Conservation (phyloP, 2,113 vertebrate genomes). For the Conger conger region DNA sequence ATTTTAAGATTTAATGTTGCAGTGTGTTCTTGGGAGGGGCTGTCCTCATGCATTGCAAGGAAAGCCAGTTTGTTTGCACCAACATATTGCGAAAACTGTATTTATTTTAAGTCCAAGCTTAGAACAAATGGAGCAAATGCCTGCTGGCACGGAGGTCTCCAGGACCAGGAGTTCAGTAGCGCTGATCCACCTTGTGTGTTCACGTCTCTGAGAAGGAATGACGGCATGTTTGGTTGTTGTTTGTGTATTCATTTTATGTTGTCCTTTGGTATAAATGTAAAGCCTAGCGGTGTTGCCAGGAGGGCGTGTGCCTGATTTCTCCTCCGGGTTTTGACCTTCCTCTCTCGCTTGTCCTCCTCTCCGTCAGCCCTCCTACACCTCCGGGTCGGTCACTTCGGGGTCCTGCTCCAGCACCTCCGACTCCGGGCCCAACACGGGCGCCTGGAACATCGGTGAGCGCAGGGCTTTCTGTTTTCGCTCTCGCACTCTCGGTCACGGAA, state of each 20-base stretch:
- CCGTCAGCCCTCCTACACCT: conserved; percentile 86
- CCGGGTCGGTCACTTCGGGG: conserved; percentile 75
- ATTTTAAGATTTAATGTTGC: no score
- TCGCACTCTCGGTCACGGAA: no score
- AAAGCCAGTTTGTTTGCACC: no score
- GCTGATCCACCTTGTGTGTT: no score
- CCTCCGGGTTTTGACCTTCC: background rate
- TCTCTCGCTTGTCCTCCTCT: background rate
- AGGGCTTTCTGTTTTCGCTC: background rate
- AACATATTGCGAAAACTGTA: no score
- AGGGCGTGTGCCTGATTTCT: background rate
- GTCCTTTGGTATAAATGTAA: background rate
- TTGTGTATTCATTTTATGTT: no score
- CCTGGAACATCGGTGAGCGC: conserved; percentile 83
- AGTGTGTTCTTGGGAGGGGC: no score
- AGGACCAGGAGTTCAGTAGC: no score
- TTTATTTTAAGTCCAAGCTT: no score
- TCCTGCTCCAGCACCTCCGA: conserved; percentile 93
- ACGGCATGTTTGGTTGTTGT: background rate
- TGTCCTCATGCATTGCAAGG: no score
- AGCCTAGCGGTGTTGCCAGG: background rate
- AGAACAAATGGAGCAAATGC: no score
- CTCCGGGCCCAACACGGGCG: conserved; percentile 71
- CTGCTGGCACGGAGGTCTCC: no score
- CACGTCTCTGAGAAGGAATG: background rate